Evolutionary conservation across 2,797 vertebrate genomes (phyloP).

Genomic region (Semotilus atromaculatus): DNA sequence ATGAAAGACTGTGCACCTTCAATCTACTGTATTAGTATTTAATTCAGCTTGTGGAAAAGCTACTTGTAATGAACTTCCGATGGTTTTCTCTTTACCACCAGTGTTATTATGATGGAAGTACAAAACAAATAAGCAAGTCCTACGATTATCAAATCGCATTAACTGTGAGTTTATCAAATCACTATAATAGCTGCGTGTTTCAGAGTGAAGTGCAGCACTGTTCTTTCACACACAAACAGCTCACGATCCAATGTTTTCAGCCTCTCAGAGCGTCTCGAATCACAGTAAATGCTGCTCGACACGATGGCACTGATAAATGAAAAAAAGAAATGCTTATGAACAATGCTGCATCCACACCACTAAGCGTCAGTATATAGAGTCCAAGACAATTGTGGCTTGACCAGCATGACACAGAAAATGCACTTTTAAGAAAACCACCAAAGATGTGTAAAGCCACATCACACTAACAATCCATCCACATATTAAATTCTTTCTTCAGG

Average conservation of each 20-base stretch:
- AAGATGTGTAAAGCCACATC: background rate
- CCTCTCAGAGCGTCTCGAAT: background rate
- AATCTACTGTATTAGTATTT: background rate
- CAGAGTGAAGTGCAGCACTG: background rate
- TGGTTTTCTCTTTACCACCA: background rate
- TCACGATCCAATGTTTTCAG: background rate
- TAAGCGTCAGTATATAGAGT: background rate
- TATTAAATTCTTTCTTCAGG: background rate
- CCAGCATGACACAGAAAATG: background rate
- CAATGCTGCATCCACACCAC: background rate
- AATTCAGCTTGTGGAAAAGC: background rate
- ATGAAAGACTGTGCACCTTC: background rate
- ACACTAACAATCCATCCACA: background rate
- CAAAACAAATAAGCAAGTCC: background rate
- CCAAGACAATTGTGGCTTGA: background rate
- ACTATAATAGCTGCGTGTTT: background rate
- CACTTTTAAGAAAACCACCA: background rate
- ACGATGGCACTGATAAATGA: background rate
- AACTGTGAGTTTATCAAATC: background rate
- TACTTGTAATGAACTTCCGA: background rate
- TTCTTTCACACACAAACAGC: background rate
- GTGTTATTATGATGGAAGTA: background rate
- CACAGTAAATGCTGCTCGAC: background rate
- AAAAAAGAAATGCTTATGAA: background rate
- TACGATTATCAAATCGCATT: background rate